A percentile compares a stretch with the other conserved stretches of the same genome.
phyloP scores from a whole-genome alignment of 2,888 invertebrate genomes.

The Philonicus albiceps region DNA sequence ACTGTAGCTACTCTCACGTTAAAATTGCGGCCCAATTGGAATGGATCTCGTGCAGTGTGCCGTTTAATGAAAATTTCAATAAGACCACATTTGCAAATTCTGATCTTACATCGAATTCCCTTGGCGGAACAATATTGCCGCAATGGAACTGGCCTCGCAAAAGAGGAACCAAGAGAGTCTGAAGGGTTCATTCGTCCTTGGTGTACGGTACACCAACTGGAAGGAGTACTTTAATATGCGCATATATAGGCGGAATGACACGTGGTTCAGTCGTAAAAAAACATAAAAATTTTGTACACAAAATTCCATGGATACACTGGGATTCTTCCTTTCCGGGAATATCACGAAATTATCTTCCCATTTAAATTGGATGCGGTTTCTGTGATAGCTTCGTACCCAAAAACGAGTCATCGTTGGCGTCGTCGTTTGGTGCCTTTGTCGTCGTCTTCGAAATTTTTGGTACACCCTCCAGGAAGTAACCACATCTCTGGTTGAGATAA shows the following conservation, averaged over 20 bases:
- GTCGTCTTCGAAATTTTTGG: neutral
- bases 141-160: neutral
- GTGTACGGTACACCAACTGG: slow-evolving; percentile 12
- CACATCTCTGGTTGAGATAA: slow-evolving; percentile 19
- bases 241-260: slow-evolving; percentile 49
- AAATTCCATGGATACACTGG: neutral
- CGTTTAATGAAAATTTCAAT: slow-evolving; percentile 37
- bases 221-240: slow-evolving; percentile 38
- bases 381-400: slow-evolving; percentile 9
- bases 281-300: slow-evolving; percentile 40
- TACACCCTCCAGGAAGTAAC: slow-evolving; percentile 8
- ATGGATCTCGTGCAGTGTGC: neutral
- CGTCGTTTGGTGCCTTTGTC: neutral
- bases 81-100: slow-evolving; percentile 23
- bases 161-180: neutral
- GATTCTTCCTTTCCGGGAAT: neutral
- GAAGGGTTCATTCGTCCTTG: neutral
- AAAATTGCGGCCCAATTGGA: neutral
- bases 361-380: slow-evolving; percentile 39
- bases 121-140: slow-evolving; percentile 10
- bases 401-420: slow-evolving; percentile 13
- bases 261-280: slow-evolving; percentile 48
- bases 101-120: neutral
- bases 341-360: slow-evolving; percentile 33
- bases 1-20: neutral